These are phyloP conservation scores for Sprattus sprattus DNA, from an alignment of 2,113 vertebrate genomes.

Conservation along the genomic window DNA sequence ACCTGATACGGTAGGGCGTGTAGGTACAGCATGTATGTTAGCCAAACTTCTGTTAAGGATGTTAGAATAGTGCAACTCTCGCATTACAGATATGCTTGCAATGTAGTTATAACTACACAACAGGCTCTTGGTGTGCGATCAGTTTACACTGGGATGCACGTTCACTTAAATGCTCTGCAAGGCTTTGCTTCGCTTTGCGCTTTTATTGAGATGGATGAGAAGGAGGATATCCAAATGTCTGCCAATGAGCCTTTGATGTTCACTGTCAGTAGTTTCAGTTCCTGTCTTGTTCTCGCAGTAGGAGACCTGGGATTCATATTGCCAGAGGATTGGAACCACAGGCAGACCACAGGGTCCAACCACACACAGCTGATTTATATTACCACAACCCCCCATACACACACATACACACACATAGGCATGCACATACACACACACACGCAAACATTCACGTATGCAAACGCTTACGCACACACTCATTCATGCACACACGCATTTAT, in stretches of 20 bases:
- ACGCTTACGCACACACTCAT: neutral
- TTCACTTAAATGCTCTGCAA: neutral
- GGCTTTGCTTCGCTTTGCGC: neutral
- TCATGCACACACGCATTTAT: neutral
- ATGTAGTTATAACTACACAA: neutral
- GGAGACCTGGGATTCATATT: neutral
- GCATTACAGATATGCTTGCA: neutral
- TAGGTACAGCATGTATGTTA: neutral
- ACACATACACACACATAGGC: neutral
- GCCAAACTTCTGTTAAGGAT: neutral
- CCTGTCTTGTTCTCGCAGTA: neutral
- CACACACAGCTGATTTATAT: constrained; percentile 12
- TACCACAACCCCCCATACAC: neutral
- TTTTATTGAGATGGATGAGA: constrained; percentile 15
- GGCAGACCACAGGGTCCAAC: neutral
- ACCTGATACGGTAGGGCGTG: neutral
- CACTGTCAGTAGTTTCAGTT: neutral
- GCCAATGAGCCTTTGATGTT: constrained; percentile 5
- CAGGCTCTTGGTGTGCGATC: neutral
- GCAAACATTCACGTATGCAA: neutral
- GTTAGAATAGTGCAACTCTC: neutral
- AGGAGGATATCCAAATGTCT: constrained; percentile 6
- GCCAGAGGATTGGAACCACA: neutral
- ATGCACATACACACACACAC: neutral
- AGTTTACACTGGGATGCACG: neutral